These are phyloP conservation scores for Gobio occitaniae DNA, from an alignment of 2,797 vertebrate genomes.

Conservation along the genomic window DNA sequence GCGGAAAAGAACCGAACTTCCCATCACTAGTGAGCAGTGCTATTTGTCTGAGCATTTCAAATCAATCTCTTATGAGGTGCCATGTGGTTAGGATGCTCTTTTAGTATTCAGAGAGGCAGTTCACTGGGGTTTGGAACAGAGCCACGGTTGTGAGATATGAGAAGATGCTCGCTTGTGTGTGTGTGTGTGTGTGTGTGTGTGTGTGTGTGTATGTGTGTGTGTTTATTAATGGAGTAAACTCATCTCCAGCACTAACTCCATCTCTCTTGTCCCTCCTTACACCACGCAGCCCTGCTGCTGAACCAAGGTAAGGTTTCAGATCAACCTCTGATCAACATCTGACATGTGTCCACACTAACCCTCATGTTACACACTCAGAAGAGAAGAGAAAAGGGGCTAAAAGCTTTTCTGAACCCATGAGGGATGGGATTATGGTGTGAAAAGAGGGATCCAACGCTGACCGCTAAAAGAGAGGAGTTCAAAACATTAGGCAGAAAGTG, in stretches of 20 bases:
- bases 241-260: constrained; percentile 44
- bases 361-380: constrained; percentile 15
- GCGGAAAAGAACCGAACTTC: too few relatives aligned
- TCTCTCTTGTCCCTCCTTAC: constrained; percentile 59
- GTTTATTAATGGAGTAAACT: constrained; percentile 43
- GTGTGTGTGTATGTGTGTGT: not conserved
- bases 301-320: constrained; percentile 72
- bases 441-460: constrained; percentile 17
- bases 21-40: too few relatives aligned
- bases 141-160: not conserved
- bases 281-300: constrained; percentile 74
- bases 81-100: not conserved
- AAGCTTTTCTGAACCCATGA: constrained; percentile 12
- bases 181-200: constrained; percentile 9
- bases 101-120: constrained; percentile 2
- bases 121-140: not conserved
- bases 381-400: not conserved
- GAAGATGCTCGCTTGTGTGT: constrained; percentile 68
- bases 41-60: not conserved
- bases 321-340: constrained; percentile 29
- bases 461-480: constrained; percentile 10
- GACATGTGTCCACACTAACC: constrained; percentile 38
- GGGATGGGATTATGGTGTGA: not conserved
- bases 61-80: not conserved
- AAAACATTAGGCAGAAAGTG: not conserved